Base-by-base conservation (phyloP, 2,797 vertebrate genomes). In the Microcaecilia unicolor region DNA sequence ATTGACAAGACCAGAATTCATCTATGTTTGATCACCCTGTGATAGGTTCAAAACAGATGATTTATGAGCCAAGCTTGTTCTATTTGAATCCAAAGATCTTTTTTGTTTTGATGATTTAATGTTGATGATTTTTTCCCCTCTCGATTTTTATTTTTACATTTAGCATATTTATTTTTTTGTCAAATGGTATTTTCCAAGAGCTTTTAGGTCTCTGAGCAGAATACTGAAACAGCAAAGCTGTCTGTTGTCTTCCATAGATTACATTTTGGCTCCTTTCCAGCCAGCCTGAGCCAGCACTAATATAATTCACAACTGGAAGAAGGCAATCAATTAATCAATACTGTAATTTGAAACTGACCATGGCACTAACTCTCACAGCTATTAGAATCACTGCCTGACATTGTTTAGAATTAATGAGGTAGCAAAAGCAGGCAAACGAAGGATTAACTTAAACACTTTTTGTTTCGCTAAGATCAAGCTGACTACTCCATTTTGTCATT, bases 311-410 rank as follows among this genome's bases (percentile, higher is more conserved):
- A 70, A 70, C 51, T 72, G 50, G 55, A 78, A 75, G 62, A 69
- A 67, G 58, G 44, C 49, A 73, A 70, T 81, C 74, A 75, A 80
- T 81, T 74, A 81, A 80, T 84, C 79, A 80, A 78, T 81, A 75
- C 46, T 58, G 55, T 71, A 74, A 80, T 78, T 72, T 80, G 64
- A 67, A 76, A 68, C 64, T 79, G 72, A 72, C 71, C 64, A 50
- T 43, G 43, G 45, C 48, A 63, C 62, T 72, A 71, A 64, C 55
- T 73, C 42, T 71, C 58, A 37, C 16, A 70, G 57, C 57, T 61
- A 55, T 80, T 68, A 76, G 49, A 64, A 49, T 54, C 67, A 62
- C 58, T 61, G 58, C 72, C 52, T 76, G 74, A 74, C 61, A 78
- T 41, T 27, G 49, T 64, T 72, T 62, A 72, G 44, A 46, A 76